These are phyloP conservation scores for Ammodytes dubius DNA, from an alignment of 2,113 vertebrate genomes.

Conservation along the genomic window DNA sequence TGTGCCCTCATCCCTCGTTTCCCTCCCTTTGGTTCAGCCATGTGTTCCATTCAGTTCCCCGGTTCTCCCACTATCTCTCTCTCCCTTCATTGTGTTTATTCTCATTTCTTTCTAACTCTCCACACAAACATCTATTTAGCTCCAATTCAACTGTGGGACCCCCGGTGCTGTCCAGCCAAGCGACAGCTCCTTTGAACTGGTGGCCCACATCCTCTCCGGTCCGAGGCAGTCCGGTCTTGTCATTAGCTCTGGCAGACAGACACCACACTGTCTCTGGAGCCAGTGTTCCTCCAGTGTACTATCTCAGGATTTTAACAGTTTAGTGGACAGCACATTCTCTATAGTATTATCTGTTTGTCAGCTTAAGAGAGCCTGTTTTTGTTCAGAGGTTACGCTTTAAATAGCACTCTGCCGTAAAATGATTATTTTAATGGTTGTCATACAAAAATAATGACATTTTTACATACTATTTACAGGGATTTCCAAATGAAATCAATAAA, in stretches of 20 bases:
- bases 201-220: conserved; percentile 73
- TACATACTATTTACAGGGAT: conserved; percentile 59
- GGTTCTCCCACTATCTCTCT: conserved; percentile 26
- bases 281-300: conserved; percentile 7
- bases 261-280: conserved; percentile 45
- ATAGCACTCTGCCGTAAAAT: conserved; percentile 35
- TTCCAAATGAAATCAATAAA: conserved; percentile 58
- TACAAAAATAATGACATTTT: conserved; percentile 59
- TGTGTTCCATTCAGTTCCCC: neutral
- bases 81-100: conserved; percentile 32
- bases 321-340: conserved; percentile 10
- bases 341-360: neutral
- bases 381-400: neutral
- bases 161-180: conserved; percentile 86
- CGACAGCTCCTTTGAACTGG: conserved; percentile 84
- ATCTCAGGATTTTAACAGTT: neutral
- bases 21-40: neutral
- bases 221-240: conserved; percentile 70
- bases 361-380: conserved; percentile 3
- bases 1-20: conserved; percentile 4
- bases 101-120: conserved; percentile 38
- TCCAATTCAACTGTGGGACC: conserved; percentile 89
- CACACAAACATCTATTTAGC: conserved; percentile 79
- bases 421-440: conserved; percentile 52
- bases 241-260: conserved; percentile 67